phyloP scores from a whole-genome alignment of 2,113 vertebrate genomes.

The Engraulis encrasicolus region DNA sequence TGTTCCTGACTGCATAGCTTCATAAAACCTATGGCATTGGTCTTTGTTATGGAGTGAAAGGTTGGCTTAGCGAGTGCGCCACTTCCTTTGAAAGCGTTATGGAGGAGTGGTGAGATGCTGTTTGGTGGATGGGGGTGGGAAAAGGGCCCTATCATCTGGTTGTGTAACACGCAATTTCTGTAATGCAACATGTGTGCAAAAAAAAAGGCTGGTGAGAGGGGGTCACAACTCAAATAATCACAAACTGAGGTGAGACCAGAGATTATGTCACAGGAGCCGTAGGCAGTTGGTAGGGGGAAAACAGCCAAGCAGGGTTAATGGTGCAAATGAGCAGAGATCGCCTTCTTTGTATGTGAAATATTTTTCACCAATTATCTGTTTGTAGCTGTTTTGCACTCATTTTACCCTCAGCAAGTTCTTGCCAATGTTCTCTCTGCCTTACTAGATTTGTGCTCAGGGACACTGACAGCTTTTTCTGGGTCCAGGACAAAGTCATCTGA shows the following conservation, averaged over 20 bases:
- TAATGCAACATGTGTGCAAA: constrained; percentile 50
- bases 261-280: no score
- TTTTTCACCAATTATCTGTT: background rate
- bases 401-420: background rate
- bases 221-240: constrained; percentile 44
- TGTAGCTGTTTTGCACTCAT: background rate
- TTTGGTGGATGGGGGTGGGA: background rate
- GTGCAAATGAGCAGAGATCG: constrained; percentile 25
- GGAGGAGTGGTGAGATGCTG: background rate
- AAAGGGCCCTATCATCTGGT: constrained; percentile 32
- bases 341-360: background rate
- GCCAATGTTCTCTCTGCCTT: no score
- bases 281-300: no score
- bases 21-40: background rate
- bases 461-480: no score
- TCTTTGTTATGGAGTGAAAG: background rate
- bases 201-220: constrained; percentile 41
- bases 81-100: background rate
- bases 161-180: constrained; percentile 52
- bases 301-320: no score
- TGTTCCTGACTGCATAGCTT: background rate
- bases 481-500: no score
- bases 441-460: no score
- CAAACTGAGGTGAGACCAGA: constrained; percentile 8
- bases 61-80: constrained; percentile 26